Conservation (phyloP, 37 sponge, comb jelly and placozoan species). For the Eunapius fragilis region DNA sequence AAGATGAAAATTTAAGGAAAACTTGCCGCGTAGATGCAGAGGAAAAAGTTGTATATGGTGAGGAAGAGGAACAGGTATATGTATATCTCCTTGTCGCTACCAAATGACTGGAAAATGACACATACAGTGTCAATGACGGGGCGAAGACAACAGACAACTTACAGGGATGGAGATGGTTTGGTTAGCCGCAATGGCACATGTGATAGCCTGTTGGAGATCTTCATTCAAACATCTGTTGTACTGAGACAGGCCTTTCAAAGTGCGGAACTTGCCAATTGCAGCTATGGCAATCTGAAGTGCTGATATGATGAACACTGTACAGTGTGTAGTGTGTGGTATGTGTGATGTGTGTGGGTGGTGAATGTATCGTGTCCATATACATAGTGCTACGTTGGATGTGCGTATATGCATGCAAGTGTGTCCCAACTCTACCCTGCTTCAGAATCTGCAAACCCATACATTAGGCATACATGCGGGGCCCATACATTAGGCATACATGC, state of each 20-base stretch:
- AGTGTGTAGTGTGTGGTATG: too few relatives aligned
- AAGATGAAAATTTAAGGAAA: neutral
- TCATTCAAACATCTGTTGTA: constrained; percentile 45
- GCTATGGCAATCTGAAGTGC: constrained; percentile 62
- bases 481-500: too few relatives aligned
- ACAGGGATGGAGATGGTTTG: constrained; percentile 29
- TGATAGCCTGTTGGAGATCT: neutral
- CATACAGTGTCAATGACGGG: neutral
- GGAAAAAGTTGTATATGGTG: constrained; percentile 54
- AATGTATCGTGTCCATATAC: constrained; percentile 40
- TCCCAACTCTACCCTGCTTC: too few relatives aligned
- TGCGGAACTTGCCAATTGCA: constrained; percentile 32
- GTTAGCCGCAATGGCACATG: constrained; percentile 22
- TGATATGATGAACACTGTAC: constrained; percentile 20
- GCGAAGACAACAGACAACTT: neutral
- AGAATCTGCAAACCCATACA: too few relatives aligned
- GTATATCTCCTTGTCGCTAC: constrained; percentile 62
- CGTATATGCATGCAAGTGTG: too few relatives aligned
- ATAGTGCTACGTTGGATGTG: constrained; percentile 6
- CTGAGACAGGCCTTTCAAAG: neutral
- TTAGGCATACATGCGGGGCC: too few relatives aligned
- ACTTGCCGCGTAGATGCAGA: constrained; percentile 67
- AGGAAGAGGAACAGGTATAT: constrained; percentile 60
- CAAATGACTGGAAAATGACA: constrained; percentile 42
- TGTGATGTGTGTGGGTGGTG: too few relatives aligned